Evolutionary conservation across 2,888 invertebrate species (phyloP).

Genomic region (Platerodrilus igneus): DNA sequence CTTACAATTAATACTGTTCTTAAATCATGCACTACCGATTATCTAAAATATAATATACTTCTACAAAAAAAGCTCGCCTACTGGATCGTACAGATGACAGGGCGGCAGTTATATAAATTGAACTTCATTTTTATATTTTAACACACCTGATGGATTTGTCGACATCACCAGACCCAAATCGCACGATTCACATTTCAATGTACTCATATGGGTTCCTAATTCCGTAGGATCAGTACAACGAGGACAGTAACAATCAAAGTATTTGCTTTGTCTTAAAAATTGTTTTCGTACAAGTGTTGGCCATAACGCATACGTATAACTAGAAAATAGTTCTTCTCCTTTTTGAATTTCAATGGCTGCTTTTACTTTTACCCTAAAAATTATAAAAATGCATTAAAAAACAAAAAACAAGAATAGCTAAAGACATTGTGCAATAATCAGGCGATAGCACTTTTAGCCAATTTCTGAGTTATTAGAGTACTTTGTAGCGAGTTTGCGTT

Average conservation of each 20-base stretch:
- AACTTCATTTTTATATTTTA: no score
- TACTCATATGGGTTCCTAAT: conserved; percentile 71
- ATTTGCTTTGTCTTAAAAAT: conserved; percentile 69
- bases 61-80: no score
- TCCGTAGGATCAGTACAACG: conserved; percentile 78
- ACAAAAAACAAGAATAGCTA: no score
- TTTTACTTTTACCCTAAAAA: conserved; percentile 61
- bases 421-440: no score
- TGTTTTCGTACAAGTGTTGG: conserved; percentile 68
- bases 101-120: no score
- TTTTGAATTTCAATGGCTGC: conserved; percentile 62
- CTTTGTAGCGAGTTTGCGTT: no score
- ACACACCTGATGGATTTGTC: conserved; percentile 65
- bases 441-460: no score
- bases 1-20: no score
- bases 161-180: conserved; percentile 65
- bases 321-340: conserved; percentile 63
- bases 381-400: conserved; percentile 1
- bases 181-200: conserved; percentile 74
- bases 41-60: no score
- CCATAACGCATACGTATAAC: conserved; percentile 71
- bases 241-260: conserved; percentile 70
- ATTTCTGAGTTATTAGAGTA: no score
- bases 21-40: no score
- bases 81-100: no score